Evolutionary conservation across 64 coral and sea anemone genomes (phyloP), one percentile per base, ranked within the genome.

Genomic region (Porites australiensis): DNA sequence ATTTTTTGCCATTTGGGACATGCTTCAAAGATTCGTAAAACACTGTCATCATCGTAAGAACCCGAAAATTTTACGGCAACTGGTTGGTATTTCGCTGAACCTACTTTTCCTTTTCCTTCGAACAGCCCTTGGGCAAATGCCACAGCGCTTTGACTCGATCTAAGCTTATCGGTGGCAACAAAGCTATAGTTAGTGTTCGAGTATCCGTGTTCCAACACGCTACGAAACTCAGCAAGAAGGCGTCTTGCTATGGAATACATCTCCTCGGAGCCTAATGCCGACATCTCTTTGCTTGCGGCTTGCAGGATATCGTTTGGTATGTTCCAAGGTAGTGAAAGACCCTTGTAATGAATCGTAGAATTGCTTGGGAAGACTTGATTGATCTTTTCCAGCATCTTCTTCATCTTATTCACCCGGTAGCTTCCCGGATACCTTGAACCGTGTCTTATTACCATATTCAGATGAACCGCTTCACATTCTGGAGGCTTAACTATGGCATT

Each of bases 171-270:
- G n/a, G 89, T 95, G 57, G 94, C 79, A 49, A 95, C 70, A 46
- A 95, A 95, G 27, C 89, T 95, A 83, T 92, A 95, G 67, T 95
- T 92, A 8, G 58, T 58, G 44, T 95, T 95, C 3, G 94, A 95
- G 60, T 95, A 95, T 19, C 75, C 62, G 16, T 92, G 75, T 0
- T 86, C 74, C 27, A 95, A 64, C 46, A 92, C 9, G 13, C 91
- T 83, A 13, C 63, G 89, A n/a, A 92, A 92, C 57, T 58, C 91
- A 21, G 65, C 52, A 1, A 65, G 75, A 15, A 82, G 82, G n/a
- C 94, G 83, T 19, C 77, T 87, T 13, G 94, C 94, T 58, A 95
- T 95, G 10, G 52, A 86, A 13, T 88, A 95, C 94, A 95, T 95
- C 84, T 95, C 94, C 52, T 74, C 86, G 15, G 77, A 67, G 0